Base-by-base conservation (phyloP, 2,797 vertebrate genomes). In the Chelonia mydas region DNA sequence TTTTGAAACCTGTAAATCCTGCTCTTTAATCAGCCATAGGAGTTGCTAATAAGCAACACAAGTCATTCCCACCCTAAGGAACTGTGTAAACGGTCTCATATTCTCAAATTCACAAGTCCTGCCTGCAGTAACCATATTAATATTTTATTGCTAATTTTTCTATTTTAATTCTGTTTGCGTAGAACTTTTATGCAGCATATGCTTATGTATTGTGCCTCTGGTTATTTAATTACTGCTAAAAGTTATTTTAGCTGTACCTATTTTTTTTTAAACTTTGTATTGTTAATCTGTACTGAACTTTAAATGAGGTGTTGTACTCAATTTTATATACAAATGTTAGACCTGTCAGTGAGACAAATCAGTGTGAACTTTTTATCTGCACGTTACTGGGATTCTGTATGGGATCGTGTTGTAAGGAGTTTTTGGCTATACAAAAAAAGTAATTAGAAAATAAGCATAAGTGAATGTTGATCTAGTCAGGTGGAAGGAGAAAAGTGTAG, bases 81-180 rank as follows among this genome's bases (percentile, higher is more conserved):
- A 89, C 82, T 76, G 2, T 90, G 88, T 90, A 86, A 65, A 51
- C 57, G 86, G 61, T 4, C 9, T 93, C 90, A 83, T 74, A 83
- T 53, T 95, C 45, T 53, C 96, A 94, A 96, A 90, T 50, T 91
- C 85, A 19, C 74, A 76, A 11, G 47, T 2, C 6, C 7, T 59
- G 51, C 91, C 86, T 94, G 11, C 21, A 93, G 90, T 91, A 59
- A 87, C 59, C 3, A 79, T 57, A 77, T 83, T 91, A 94, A 86
- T 81, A 93, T 90, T 93, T 90, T 74, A 93, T 72, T n/a, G 21
- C 23, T 27, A 41, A 2, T 27, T 27, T 45, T 89, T n/a, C 37
- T 83, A 76, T 93, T 96, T 95, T 94, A 89, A 95, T 90, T 79
- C 86, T 25, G 87, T 68, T 47, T 95, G 86, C 90, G 91, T 89